Evolutionary conservation across 2,888 invertebrate genomes (phyloP).

Genomic region (Catotricha subobsoleta): DNA sequence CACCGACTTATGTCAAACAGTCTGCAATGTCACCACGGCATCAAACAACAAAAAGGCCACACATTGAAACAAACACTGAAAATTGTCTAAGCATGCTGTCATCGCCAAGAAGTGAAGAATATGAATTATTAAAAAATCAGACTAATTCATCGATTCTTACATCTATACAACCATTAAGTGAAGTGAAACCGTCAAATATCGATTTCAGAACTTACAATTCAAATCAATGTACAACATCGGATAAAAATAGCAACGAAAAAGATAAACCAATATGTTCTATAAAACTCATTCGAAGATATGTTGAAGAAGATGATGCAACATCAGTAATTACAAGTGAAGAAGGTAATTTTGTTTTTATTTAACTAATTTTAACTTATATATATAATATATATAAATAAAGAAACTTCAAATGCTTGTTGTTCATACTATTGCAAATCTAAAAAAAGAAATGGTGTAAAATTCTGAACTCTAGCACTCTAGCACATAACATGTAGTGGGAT

Average conservation of each 20-base stretch:
- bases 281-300: conserved; percentile 25
- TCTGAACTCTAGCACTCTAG: too few relatives aligned
- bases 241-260: not conserved
- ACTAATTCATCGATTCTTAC: too few relatives aligned
- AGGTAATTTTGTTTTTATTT: conserved; percentile 15
- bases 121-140: conserved; percentile 17
- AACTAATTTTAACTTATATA: too few relatives aligned
- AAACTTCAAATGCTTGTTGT: too few relatives aligned
- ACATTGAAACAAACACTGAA: not conserved
- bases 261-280: conserved; percentile 6
- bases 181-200: conserved; percentile 5
- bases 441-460: too few relatives aligned
- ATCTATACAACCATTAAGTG: conserved; percentile 1
- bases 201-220: conserved; percentile 1
- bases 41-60: conserved; percentile 10
- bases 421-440: too few relatives aligned
- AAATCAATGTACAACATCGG: not conserved
- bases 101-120: conserved; percentile 25
- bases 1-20: conserved; percentile 13
- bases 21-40: conserved; percentile 25
- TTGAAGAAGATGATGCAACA: conserved; percentile 30
- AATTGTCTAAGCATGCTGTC: conserved; percentile 17
- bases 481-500: too few relatives aligned
- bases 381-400: too few relatives aligned
- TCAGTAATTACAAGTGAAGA: conserved; percentile 31